Conservation (phyloP, 2,888 invertebrate species). For the Acleris literana region DNA sequence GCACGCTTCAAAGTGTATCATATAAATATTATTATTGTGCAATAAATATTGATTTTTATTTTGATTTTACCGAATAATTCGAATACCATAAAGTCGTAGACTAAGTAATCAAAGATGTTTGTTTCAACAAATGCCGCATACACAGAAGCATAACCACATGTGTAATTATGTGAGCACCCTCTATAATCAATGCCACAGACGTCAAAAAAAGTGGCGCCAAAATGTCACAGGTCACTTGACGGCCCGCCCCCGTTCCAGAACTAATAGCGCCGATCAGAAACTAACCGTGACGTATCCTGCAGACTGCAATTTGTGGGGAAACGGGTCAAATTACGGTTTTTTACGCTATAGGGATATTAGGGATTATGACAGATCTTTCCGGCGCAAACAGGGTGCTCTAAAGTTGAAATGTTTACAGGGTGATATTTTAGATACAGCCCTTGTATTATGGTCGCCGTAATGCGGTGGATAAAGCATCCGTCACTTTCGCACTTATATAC, state of each 20-base stretch:
- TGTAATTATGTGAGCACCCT: background rate
- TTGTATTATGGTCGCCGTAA: no score
- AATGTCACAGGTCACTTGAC: slow-evolving; percentile 67
- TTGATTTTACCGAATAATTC: no score
- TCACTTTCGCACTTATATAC: no score
- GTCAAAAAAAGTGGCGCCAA: slow-evolving; percentile 62
- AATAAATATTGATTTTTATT: no score
- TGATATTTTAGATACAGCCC: no score
- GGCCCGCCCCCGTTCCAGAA: slow-evolving; percentile 41
- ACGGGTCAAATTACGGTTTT: slow-evolving; percentile 7
- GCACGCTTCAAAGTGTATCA: no score
- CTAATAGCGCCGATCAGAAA: slow-evolving; percentile 57
- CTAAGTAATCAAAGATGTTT: background rate
- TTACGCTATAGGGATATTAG: background rate
- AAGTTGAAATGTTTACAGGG: no score
- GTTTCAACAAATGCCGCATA: background rate
- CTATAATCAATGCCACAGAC: slow-evolving; percentile 8
- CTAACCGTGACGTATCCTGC: slow-evolving; percentile 50
- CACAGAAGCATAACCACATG: background rate
- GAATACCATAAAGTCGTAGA: no score
- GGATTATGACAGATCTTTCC: slow-evolving; percentile 9
- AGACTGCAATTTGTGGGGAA: slow-evolving; percentile 8
- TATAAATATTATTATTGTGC: no score
- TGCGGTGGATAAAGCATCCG: no score
- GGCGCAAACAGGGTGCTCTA: background rate